Evolutionary conservation across 2,113 vertebrate genomes (phyloP), one percentile per base, ranked within the genome.

Genomic region (Ceuthmochares aereus): DNA sequence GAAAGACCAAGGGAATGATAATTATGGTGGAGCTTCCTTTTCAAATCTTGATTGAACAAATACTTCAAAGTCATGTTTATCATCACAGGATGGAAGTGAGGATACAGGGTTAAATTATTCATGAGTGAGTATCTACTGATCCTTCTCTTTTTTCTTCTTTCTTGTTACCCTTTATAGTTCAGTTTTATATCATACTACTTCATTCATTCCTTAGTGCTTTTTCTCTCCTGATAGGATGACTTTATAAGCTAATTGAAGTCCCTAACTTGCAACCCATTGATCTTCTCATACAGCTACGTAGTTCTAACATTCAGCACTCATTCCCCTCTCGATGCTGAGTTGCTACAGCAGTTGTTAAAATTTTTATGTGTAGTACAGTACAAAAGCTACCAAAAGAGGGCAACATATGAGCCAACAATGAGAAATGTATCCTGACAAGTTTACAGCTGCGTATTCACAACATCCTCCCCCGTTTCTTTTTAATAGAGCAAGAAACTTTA

Each of bases 331-430:
- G 60, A 93, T 63, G 81, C 29, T 30, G 67, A 83, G 43, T n/a
- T 94, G 82, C 82, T 96, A 87, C 56, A 84, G 93, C 83, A 84
- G 62, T 66, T 92, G 76, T 77, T 91, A 70, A 86, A 37, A 17
- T 92, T 96, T 91, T 90, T 85, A 85, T 92, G 88, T 89, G 85
- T 36, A 96, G 95, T 95, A 96, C 85, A 96, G 85, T 90, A 97
- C 95, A 96, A 96, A 97, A 97, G 95, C 95, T 88, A 96, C 95
- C 95, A 96, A 94, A 96, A 97, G 95, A 96, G 95, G 95, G 95
- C 96, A 96, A 96, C 56, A 97, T 95, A 96, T 93, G 95, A 96
- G 95, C 95, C 96, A 95, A 96, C 92, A 96, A 95, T 96, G 95
- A 96, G 92, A 96, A 96, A 92, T 72, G 83, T 74, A 96, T 94